These are phyloP conservation scores for Manduca sexta DNA, from an alignment of 1,140 invertebrate species.

Conservation along the genomic window DNA sequence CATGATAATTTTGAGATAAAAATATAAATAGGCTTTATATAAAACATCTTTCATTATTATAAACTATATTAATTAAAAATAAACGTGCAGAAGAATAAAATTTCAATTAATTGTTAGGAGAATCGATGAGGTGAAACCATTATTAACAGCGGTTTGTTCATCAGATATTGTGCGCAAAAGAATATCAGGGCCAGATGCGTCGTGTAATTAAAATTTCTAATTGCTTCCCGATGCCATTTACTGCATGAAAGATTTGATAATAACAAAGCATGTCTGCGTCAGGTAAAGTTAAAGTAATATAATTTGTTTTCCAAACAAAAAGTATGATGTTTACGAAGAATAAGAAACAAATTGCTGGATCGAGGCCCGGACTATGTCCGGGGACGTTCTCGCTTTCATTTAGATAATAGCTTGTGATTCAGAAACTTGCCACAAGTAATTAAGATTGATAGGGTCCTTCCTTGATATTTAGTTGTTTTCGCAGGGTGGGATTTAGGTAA, in stretches of 20 bases:
- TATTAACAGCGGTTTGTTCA: not conserved
- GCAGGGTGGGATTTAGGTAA: constrained; percentile 4
- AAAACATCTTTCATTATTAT: no score
- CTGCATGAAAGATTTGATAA: constrained; percentile 5
- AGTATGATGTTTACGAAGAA: constrained; percentile 9
- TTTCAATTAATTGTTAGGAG: no score
- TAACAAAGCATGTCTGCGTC: constrained; percentile 15
- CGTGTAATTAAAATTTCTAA: constrained; percentile 18
- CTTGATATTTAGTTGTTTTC: constrained; percentile 32
- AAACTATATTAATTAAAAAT: no score
- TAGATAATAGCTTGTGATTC: constrained; percentile 48
- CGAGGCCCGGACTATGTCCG: constrained; percentile 7
- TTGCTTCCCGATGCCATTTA: constrained; percentile 1
- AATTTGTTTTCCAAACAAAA: constrained; percentile 14
- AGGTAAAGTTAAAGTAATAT: constrained; percentile 11
- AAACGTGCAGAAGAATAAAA: no score
- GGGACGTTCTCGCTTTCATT: constrained; percentile 39
- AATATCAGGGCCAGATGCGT: constrained; percentile 8
- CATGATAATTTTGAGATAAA: no score
- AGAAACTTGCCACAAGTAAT: constrained; percentile 42
- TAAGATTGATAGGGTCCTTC: constrained; percentile 41
- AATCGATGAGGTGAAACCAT: no score
- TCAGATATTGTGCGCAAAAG: not conserved
- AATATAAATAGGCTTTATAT: no score
- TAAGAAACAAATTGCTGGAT: constrained; percentile 26